A percentile compares a stretch with the other conserved stretches of the same genome.
Evolutionary conservation across 2,888 invertebrate genomes (phyloP).

Genomic region (Diarsia dahlii): DNA sequence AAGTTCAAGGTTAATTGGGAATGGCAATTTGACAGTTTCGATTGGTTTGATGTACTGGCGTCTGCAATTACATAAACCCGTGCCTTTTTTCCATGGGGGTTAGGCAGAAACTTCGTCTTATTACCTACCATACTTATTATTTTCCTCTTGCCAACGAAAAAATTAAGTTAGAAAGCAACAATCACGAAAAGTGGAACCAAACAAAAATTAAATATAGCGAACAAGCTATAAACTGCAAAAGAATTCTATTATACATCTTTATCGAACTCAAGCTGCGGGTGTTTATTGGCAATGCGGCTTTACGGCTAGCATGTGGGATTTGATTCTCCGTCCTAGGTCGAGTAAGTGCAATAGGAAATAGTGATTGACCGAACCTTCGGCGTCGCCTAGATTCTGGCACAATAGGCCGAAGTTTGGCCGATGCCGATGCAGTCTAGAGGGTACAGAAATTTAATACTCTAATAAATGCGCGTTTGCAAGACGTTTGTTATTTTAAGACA

Average conservation of each 20-base stretch:
- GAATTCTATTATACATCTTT: constrained; percentile 66
- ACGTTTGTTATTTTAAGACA: no score
- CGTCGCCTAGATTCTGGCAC: not conserved
- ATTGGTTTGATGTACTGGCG: no score
- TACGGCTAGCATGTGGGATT: constrained; percentile 75
- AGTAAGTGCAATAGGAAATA: constrained; percentile 84
- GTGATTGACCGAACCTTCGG: not conserved
- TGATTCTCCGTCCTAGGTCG: constrained; percentile 74
- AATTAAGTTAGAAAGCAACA: not conserved
- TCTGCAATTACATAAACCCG: not conserved
- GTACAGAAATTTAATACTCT: no score
- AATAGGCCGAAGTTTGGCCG: not conserved
- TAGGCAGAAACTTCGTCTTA: not conserved
- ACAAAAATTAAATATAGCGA: constrained; percentile 40
- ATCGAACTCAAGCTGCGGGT: constrained; percentile 62
- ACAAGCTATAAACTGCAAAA: constrained; percentile 61
- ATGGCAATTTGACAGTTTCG: no score
- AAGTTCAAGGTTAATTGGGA: no score
- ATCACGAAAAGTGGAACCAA: constrained; percentile 23
- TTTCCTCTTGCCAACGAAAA: not conserved
- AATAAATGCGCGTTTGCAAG: no score
- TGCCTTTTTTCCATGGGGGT: not conserved
- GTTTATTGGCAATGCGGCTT: constrained; percentile 72
- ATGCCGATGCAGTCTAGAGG: no score
- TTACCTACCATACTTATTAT: not conserved